These are phyloP conservation scores for Megaceryle torquata DNA, from an alignment of 2,113 vertebrate genomes.

Conservation along the genomic window DNA sequence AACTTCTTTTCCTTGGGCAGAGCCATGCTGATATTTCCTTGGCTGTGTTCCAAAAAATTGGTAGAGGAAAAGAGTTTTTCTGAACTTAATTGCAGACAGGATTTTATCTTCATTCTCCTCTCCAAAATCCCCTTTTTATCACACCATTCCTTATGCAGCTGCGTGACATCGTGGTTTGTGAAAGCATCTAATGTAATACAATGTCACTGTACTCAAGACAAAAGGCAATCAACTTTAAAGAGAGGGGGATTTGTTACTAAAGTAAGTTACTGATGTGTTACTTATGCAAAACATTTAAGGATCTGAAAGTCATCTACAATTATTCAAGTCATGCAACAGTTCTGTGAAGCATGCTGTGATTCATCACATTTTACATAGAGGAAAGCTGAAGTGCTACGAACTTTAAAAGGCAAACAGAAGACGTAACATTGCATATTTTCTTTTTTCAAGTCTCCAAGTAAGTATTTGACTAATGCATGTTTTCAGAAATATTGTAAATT, in stretches of 20 bases:
- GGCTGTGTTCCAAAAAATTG: background rate
- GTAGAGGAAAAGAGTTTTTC: background rate
- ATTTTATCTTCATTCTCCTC: background rate
- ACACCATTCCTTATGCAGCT: background rate
- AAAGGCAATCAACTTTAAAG: background rate
- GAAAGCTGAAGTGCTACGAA: background rate
- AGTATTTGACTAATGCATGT: background rate
- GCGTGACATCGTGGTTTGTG: background rate
- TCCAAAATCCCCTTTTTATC: background rate
- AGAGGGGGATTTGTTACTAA: background rate
- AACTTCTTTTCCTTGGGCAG: conserved; percentile 36
- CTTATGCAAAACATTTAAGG: background rate
- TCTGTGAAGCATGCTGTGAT: background rate
- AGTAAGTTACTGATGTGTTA: background rate
- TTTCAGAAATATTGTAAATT: background rate
- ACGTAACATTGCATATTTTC: background rate
- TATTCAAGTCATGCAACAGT: background rate
- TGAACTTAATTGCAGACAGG: background rate
- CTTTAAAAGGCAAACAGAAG: background rate
- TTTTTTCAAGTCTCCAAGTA: background rate
- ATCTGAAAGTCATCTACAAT: background rate
- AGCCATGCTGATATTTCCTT: conserved; percentile 10
- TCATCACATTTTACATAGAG: background rate
- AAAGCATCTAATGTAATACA: background rate
- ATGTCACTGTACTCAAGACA: background rate